A percentile compares a stretch with the other conserved stretches of the same genome.
Evolutionary conservation across 2,113 vertebrate species (phyloP).

Genomic region (Aldabrachelys gigantea): DNA sequence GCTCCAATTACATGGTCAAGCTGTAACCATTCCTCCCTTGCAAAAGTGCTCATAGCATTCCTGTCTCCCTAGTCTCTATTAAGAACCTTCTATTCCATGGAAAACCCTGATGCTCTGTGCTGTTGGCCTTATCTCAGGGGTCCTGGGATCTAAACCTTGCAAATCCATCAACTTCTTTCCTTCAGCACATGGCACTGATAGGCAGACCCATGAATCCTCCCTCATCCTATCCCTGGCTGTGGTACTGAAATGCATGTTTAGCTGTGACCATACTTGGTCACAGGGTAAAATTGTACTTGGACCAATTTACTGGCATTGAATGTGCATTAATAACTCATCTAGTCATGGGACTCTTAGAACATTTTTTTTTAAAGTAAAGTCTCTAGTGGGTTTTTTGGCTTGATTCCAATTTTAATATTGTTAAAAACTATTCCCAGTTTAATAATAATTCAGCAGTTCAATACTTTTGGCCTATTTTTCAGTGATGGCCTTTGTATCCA

Average conservation of each 20-base stretch:
- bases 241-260: background rate
- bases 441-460: background rate
- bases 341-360: background rate
- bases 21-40: background rate
- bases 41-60: background rate
- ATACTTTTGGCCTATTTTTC: background rate
- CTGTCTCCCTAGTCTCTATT: background rate
- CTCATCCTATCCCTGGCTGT: background rate
- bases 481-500: background rate
- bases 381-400: background rate
- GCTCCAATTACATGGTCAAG: background rate
- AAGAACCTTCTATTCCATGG: background rate
- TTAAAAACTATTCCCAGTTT: background rate
- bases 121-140: background rate
- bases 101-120: background rate
- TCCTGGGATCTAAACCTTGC: background rate
- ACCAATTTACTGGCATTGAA: background rate
- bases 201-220: background rate
- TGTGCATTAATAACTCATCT: background rate
- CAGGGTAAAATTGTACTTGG: background rate
- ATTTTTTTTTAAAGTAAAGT: background rate
- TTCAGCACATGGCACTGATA: background rate
- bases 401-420: background rate
- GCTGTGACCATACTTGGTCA: background rate
- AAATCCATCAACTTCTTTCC: background rate